Evolutionary conservation across 2,113 vertebrate genomes (phyloP).

Genomic region (Lophotis ruficrista): DNA sequence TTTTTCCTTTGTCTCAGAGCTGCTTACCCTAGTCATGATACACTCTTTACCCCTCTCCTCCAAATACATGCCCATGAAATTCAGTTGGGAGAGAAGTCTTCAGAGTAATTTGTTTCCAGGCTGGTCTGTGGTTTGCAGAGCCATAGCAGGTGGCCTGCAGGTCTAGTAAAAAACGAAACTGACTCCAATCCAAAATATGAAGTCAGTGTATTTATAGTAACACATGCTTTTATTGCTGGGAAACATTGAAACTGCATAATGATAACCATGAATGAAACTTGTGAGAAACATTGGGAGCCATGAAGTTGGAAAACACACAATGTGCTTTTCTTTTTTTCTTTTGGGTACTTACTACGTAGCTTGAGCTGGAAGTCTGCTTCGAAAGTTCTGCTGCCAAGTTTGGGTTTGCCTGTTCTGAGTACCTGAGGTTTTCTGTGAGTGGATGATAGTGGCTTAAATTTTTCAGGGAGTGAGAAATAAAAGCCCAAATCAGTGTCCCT

Average conservation of each 20-base stretch:
- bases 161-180: not conserved
- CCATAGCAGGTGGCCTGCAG: not conserved
- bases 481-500: not conserved
- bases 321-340: not conserved
- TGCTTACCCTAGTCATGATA: not conserved
- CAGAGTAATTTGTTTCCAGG: not conserved
- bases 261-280: not conserved
- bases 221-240: not conserved
- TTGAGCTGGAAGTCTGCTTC: not conserved
- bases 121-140: not conserved
- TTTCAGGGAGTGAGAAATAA: not conserved
- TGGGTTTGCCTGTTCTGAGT: not conserved
- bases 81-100: not conserved
- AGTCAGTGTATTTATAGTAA: not conserved
- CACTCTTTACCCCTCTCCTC: not conserved
- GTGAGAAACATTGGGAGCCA: not conserved
- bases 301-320: not conserved
- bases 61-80: accelerated
- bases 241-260: not conserved
- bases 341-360: not conserved
- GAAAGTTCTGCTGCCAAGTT: not conserved
- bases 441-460: not conserved
- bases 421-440: not conserved
- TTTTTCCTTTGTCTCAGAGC: not conserved
- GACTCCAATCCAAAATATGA: too few relatives aligned